Evolutionary conservation across 2,888 invertebrate species (phyloP).

Genomic region (Clunio marinus): DNA sequence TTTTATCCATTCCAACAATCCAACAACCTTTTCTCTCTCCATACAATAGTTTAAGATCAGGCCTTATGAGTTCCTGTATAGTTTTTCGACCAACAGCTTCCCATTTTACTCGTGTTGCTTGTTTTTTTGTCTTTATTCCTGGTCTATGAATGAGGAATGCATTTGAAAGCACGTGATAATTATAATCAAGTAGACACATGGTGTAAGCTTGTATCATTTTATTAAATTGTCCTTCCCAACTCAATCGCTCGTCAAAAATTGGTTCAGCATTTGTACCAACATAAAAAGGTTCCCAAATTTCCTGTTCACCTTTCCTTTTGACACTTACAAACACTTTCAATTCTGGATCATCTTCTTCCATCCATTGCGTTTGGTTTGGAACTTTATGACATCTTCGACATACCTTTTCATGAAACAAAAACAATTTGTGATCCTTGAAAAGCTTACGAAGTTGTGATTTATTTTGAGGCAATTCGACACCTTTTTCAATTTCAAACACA

Average conservation of each 20-base stretch:
- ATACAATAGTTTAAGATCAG: too few species aligned
- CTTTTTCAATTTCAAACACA: conserved; percentile 69
- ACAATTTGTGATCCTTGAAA: conserved; percentile 40
- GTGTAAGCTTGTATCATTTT: conserved; percentile 90
- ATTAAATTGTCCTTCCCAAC: conserved; percentile 89
- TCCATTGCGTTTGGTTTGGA: conserved; percentile 42
- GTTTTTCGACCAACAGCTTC: too few species aligned
- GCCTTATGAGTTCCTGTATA: too few species aligned
- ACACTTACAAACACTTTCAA: conserved; percentile 74
- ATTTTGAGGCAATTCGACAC: conserved; percentile 41
- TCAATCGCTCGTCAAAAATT: conserved; percentile 80
- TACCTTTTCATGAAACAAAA: conserved; percentile 43
- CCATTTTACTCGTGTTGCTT: conserved; percentile 71
- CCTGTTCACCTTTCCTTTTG: conserved; percentile 63
- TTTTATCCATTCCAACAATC: too few species aligned
- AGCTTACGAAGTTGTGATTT: conserved; percentile 44
- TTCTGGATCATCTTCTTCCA: conserved; percentile 22
- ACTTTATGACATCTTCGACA: conserved; percentile 44
- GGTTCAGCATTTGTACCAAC: conserved; percentile 83
- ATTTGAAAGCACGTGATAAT: conserved; percentile 82
- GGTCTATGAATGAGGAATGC: conserved; percentile 85
- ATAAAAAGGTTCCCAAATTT: conserved; percentile 88
- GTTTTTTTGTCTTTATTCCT: conserved; percentile 74
- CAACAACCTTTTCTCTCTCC: too few species aligned
- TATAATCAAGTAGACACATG: conserved; percentile 80